A percentile compares a stretch with the other conserved stretches of the same genome.
These are phyloP conservation scores for Scaptomyza caliginosa DNA, from an alignment of 2,888 invertebrate species.

Conservation along the genomic window DNA sequence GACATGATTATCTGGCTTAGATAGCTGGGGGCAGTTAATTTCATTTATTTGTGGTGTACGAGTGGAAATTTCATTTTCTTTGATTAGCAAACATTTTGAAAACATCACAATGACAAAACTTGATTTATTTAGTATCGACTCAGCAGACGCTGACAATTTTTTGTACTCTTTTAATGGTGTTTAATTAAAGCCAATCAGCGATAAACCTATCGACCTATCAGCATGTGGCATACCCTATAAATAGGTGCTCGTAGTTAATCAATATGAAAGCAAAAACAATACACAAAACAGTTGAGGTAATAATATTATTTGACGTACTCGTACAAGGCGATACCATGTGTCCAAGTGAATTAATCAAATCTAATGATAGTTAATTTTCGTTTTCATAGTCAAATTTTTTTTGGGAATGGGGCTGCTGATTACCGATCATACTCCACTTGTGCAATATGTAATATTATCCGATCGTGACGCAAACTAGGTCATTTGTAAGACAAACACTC, in stretches of 20 bases:
- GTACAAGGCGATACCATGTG: constrained; percentile 59
- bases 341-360: constrained; percentile 74
- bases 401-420: constrained; percentile 18
- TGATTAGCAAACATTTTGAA: constrained; percentile 66
- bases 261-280: constrained; percentile 28
- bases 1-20: constrained; percentile 66
- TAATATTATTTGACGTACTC: constrained; percentile 37
- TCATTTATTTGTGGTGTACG: constrained; percentile 62
- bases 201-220: constrained; percentile 67
- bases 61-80: constrained; percentile 49
- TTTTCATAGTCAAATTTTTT: constrained; percentile 32
- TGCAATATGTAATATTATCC: constrained; percentile 49
- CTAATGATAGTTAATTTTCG: constrained; percentile 77
- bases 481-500: constrained; percentile 29
- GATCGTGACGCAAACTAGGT: constrained; percentile 35
- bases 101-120: constrained; percentile 76
- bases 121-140: constrained; percentile 58
- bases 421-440: constrained; percentile 41
- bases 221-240: constrained; percentile 61
- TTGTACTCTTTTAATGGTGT: constrained; percentile 73
- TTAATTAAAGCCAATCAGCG: constrained; percentile 79
- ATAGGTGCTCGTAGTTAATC: constrained; percentile 56
- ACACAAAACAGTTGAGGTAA: constrained; percentile 1
- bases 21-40: constrained; percentile 66
- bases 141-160: constrained; percentile 64